Base-by-base conservation (phyloP, 2,797 vertebrate species). In the Sebastiscus tertius region DNA sequence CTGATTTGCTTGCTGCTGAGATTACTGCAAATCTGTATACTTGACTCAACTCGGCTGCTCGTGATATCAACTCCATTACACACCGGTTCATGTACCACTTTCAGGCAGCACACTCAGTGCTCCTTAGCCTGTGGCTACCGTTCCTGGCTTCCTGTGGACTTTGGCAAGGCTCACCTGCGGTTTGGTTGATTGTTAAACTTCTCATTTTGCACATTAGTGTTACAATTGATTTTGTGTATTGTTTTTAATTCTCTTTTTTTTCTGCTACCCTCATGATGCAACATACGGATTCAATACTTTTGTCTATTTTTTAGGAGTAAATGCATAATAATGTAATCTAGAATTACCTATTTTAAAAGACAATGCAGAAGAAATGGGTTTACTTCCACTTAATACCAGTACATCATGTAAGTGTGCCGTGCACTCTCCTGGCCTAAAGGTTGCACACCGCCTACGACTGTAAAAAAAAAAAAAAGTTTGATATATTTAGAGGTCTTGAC, bases 241-340 rank as follows among this genome's bases (percentile, higher is more conserved):
- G 52, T 24, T 64, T 49, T 34, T 55, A 39, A 66, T 46, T 46
- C 6, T 18, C 14, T 46, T 46, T 18, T 46, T 33, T 46, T 16
- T 46, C 42, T 46, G 42, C 42, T 18, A 2, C 1, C 36, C 11
- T 67, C 2, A 33, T 39, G 2, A 26, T 14, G 66, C 20, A 8
- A 22, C 8, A 26, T 1, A 8, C 1, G 24, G 0, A 26, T 4
- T 39, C 0, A 0, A n/a, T 33, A 46, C 0, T 46, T 18, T 18
- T 46, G 3, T 46, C 3, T 46, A 46, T 46, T 20, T 46, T 46
- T 46, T 46, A 18, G 16, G 16, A 46, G 42, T 46, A 46, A 46
- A 18, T 46, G 18, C 42, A 8, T 16, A 14, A 26, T 26, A 20
- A 34, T 34, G 29, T 34, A 16, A 33, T 55, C 13, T 24, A 24